Percentiles rank a stretch among this genome's conserved stretches.
Conservation (phyloP, 2,797 vertebrate species). For the Hypotaenidia philippensis region DNA sequence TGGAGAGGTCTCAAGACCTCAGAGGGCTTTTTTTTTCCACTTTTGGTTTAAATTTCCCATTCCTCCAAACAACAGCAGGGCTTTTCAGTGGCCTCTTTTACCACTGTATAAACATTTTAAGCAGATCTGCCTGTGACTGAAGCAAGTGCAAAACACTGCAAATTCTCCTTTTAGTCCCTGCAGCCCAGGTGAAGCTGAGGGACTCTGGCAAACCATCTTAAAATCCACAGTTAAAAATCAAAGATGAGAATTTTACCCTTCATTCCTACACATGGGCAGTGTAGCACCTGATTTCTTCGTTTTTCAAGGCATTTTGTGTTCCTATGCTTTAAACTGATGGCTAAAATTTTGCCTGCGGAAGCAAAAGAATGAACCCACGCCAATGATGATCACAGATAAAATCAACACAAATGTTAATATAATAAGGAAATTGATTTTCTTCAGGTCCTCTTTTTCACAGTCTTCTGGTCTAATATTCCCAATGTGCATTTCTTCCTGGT, state of each 20-base stretch:
- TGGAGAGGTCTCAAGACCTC: neutral
- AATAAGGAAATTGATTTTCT: constrained; percentile 76
- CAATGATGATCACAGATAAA: constrained; percentile 60
- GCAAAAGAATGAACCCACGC: constrained; percentile 73
- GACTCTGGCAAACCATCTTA: neutral
- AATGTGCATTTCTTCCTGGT: constrained; percentile 81
- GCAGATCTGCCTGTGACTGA: neutral
- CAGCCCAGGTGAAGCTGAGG: neutral
- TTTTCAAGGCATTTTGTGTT: constrained; percentile 34
- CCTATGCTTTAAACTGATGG: constrained; percentile 81
- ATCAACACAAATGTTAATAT: constrained; percentile 77
- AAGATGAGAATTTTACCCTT: constrained; percentile 42
- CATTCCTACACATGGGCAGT: neutral
- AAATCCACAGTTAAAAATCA: constrained; percentile 41
- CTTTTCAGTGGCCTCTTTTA: neutral
- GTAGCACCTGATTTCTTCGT: constrained; percentile 33
- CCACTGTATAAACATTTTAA: neutral
- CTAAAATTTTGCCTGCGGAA: constrained; percentile 77
- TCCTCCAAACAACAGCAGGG: neutral
- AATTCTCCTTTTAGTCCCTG: neutral
- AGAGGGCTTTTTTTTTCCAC: neutral
- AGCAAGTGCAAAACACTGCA: neutral
- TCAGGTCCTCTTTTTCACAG: constrained; percentile 82
- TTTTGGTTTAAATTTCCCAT: neutral
- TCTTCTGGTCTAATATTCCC: constrained; percentile 83